A percentile compares a stretch with the other conserved stretches of the same genome.
Evolutionary conservation across 2,888 invertebrate genomes (phyloP).

Genomic region (Drosophila emarginata): DNA sequence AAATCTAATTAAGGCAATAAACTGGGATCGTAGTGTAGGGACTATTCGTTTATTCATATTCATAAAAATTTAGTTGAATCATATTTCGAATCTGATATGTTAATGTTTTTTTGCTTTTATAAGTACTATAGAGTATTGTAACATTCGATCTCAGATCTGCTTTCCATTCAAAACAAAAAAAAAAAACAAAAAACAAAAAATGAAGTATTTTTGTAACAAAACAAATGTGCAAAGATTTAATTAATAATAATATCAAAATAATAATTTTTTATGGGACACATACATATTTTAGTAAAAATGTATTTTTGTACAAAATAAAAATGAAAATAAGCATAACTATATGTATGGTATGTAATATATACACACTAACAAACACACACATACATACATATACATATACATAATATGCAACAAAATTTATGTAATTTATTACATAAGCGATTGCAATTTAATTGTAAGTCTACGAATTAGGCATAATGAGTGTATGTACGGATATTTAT

Average conservation of each 20-base stretch:
- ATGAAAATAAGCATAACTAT: slow-evolving; percentile 18
- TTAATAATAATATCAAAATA: slow-evolving; percentile 15
- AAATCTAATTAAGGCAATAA: slow-evolving; percentile 3
- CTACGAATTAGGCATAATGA: slow-evolving; percentile 13
- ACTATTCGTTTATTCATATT: not conserved
- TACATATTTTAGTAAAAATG: slow-evolving; percentile 73
- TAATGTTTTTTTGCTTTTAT: not conserved
- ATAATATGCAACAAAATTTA: slow-evolving; percentile 16
- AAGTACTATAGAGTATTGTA: not conserved
- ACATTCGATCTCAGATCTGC: slow-evolving; percentile 1
- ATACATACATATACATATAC: slow-evolving; percentile 13
- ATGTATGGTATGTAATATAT: slow-evolving; percentile 4
- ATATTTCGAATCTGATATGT: not conserved
- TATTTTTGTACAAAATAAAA: slow-evolving; percentile 69
- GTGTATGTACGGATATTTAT: slow-evolving; percentile 17
- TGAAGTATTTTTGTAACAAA: not conserved
- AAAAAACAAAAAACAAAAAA: slow-evolving; percentile 14
- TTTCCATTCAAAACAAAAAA: slow-evolving; percentile 6
- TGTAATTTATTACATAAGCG: slow-evolving; percentile 26
- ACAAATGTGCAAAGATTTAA: slow-evolving; percentile 34
- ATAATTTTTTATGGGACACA: slow-evolving; percentile 65
- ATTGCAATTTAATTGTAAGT: slow-evolving; percentile 34
- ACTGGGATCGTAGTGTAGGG: slow-evolving; percentile 4
- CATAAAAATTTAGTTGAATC: slow-evolving; percentile 1
- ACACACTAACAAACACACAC: not conserved